Evolutionary conservation across 2,113 vertebrate genomes (phyloP).

Genomic region (Hippocampus barbouri): DNA sequence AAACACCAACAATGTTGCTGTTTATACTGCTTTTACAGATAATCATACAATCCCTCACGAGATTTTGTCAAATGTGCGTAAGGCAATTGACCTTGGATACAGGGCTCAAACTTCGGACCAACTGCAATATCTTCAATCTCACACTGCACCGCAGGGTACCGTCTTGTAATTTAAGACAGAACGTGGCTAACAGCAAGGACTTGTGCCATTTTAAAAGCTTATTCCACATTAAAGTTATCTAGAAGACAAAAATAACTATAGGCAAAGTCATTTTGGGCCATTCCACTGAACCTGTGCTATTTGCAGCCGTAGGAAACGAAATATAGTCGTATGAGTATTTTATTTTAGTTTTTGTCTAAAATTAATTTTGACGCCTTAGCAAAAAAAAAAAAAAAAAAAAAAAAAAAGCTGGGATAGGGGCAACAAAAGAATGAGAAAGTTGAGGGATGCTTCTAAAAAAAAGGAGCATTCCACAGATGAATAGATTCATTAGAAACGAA

Average conservation of each 20-base stretch:
- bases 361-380: no score
- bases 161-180: conserved; percentile 30
- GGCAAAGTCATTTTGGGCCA: conserved; percentile 46
- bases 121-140: not conserved
- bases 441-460: no score
- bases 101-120: not conserved
- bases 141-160: conserved; percentile 5
- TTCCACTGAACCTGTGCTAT: not conserved
- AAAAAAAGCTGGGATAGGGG: no score
- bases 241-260: conserved; percentile 39
- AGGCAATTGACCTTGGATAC: not conserved
- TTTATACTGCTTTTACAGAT: no score
- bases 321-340: not conserved
- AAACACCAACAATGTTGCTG: no score
- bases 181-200: conserved; percentile 40
- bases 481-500: no score
- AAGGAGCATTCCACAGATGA: no score
- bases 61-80: not conserved
- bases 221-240: conserved; percentile 37
- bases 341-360: no score
- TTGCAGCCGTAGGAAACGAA: not conserved
- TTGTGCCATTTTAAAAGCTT: conserved; percentile 28
- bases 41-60: no score
- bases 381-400: no score
- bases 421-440: no score